A percentile compares a stretch with the other conserved stretches of the same genome.
Evolutionary conservation across 2,797 vertebrate species (phyloP).

Genomic region (Carapus acus): DNA sequence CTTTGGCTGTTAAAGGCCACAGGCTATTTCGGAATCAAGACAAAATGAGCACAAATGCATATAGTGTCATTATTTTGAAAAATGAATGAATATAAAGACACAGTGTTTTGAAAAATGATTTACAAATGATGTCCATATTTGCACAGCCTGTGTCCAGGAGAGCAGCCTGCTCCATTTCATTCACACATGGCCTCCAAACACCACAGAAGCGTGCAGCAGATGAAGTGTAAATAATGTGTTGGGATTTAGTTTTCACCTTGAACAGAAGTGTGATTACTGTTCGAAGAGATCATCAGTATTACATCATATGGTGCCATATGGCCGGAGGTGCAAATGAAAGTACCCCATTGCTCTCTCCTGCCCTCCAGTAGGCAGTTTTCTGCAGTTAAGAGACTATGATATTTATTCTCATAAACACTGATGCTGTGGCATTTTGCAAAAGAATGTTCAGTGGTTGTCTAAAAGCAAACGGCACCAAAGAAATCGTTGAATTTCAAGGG

Average conservation of each 20-base stretch:
- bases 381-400: too few species aligned
- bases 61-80: too few species aligned
- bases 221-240: constrained; percentile 23
- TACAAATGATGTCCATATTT: neutral
- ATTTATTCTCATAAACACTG: too few species aligned
- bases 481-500: too few species aligned
- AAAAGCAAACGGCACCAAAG: too few species aligned
- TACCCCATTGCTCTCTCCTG: neutral
- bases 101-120: too few species aligned
- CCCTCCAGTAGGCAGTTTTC: constrained; percentile 2
- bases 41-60: too few species aligned
- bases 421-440: too few species aligned
- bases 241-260: constrained; percentile 32
- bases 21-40: too few species aligned
- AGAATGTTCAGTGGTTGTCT: too few species aligned
- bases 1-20: too few species aligned
- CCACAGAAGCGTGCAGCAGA: constrained; percentile 4
- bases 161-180: neutral
- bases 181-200: neutral
- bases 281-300: constrained; percentile 15
- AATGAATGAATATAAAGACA: too few species aligned
- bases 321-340: constrained; percentile 14
- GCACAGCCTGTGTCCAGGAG: constrained; percentile 6
- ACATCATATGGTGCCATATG: constrained; percentile 9
- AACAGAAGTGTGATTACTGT: constrained; percentile 24